phyloP scores from a whole-genome alignment of 1,140 invertebrate species.

The Drosophila baimaii region DNA sequence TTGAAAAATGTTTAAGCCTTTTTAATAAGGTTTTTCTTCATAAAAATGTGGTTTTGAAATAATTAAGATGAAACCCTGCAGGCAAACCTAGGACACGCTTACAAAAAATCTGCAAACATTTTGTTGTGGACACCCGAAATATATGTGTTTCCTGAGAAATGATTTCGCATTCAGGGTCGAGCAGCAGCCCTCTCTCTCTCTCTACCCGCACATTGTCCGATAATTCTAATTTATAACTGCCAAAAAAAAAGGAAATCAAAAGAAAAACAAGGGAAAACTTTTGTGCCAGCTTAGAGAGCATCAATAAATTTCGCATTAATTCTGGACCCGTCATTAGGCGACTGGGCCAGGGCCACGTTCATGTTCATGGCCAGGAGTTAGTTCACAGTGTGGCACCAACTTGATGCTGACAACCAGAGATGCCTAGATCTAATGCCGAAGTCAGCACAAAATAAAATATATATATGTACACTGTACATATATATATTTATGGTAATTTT shows the following conservation, averaged over 20 bases:
- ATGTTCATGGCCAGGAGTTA: constrained; percentile 13
- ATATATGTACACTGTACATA: too few relatives aligned
- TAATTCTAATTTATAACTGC: constrained; percentile 72
- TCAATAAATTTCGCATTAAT: constrained; percentile 79
- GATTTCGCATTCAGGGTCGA: constrained; percentile 32
- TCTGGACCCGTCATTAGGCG: constrained; percentile 48
- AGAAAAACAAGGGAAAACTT: constrained; percentile 43
- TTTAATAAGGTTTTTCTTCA: background rate
- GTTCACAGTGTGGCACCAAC: constrained; percentile 52
- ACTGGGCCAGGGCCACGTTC: constrained; percentile 18
- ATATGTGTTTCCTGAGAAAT: constrained; percentile 46
- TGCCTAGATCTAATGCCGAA: background rate
- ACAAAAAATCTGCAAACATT: constrained; percentile 1
- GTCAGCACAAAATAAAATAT: too few relatives aligned
- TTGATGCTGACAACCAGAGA: constrained; percentile 43
- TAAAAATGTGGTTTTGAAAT: background rate
- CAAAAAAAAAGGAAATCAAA: constrained; percentile 60
- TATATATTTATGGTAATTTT: too few relatives aligned
- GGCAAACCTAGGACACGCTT: background rate
- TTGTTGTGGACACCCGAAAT: constrained; percentile 31
- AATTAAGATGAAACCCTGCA: background rate
- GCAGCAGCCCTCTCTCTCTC: background rate
- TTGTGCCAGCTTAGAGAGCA: constrained; percentile 47
- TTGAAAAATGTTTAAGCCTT: too few relatives aligned
- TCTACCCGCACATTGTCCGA: constrained; percentile 31